phyloP scores from a whole-genome alignment of 2,797 vertebrate species.

The Halcyon badia region DNA sequence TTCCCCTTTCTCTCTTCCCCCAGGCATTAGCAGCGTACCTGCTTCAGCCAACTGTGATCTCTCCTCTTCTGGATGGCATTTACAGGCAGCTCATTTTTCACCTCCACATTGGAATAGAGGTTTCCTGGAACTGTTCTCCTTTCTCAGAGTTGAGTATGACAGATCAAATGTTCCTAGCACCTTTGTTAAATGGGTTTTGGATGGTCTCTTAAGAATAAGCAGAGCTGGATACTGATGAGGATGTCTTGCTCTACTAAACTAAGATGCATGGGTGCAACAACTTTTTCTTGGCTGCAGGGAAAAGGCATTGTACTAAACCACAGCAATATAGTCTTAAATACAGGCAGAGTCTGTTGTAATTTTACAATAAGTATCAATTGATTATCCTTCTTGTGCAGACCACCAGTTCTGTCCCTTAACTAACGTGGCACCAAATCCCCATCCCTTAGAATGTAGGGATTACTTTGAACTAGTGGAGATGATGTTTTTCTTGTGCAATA shows the following conservation, averaged over 20 bases:
- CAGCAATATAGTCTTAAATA: not conserved
- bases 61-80: not conserved
- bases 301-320: not conserved
- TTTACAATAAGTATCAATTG: not conserved
- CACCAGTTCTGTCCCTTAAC: not conserved
- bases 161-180: not conserved
- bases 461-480: not conserved
- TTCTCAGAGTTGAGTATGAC: not conserved
- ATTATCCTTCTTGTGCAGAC: not conserved
- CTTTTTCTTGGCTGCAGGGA: not conserved
- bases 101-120: not conserved
- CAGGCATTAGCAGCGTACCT: not conserved
- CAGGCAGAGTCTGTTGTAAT: not conserved
- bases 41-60: not conserved
- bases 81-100: not conserved
- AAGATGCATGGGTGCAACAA: not conserved
- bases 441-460: not conserved
- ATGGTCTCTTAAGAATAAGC: not conserved
- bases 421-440: not conserved
- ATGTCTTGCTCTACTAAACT: not conserved
- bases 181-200: slow-evolving; percentile 11
- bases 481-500: not conserved
- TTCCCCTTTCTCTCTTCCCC: not conserved
- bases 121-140: slow-evolving; percentile 1
- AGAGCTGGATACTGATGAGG: not conserved